Conservation (phyloP, 2,888 invertebrate genomes). For the Oxytorus armatus region DNA sequence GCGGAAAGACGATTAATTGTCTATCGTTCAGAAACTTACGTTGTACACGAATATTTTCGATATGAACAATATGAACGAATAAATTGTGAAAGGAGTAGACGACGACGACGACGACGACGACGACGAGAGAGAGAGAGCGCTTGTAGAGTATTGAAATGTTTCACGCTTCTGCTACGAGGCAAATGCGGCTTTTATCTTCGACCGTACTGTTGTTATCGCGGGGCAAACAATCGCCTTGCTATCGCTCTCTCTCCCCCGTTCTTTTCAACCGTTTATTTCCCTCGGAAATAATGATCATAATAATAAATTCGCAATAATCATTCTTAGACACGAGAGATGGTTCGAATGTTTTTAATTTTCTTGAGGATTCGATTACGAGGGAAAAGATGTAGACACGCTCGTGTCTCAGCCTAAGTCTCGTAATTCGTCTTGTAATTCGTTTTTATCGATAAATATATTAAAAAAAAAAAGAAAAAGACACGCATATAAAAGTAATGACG, state of each 20-base stretch:
- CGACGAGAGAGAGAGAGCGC: not conserved
- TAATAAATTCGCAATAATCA: constrained; percentile 3
- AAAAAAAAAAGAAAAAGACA: too few species aligned
- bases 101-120: not conserved
- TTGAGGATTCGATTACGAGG: too few species aligned
- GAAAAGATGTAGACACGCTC: too few species aligned
- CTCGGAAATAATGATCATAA: constrained; percentile 22
- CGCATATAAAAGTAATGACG: too few species aligned
- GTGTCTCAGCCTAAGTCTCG: too few species aligned
- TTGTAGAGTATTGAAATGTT: not conserved
- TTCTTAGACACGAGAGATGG: not conserved
- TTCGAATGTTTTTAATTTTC: not conserved
- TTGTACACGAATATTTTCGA: too few species aligned
- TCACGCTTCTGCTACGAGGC: constrained; percentile 9
- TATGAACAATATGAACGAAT: too few species aligned
- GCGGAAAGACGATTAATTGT: too few species aligned
- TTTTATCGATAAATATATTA: too few species aligned
- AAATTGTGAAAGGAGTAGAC: not conserved
- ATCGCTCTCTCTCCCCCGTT: not conserved
- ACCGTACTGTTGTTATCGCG: constrained; percentile 40
- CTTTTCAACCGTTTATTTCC: not conserved
- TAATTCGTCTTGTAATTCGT: too few species aligned
- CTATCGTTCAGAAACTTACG: too few species aligned
- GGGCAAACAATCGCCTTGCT: constrained; percentile 42
- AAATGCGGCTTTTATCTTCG: constrained; percentile 40